Conservation (phyloP, 2,797 vertebrate species). For the Lepilemur ruficaudatus region DNA sequence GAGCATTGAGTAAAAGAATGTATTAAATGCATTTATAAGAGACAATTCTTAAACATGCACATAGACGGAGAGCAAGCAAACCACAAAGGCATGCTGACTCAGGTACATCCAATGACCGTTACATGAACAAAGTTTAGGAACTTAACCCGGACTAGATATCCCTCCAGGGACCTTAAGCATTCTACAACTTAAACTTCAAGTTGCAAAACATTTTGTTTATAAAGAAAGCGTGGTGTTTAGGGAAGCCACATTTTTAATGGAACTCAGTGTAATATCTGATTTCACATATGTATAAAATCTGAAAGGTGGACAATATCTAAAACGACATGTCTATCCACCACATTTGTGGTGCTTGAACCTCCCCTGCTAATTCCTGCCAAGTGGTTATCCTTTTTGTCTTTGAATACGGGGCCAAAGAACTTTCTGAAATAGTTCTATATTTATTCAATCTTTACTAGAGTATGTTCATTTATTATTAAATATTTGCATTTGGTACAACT, state of each 20-base stretch:
- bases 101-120: not conserved
- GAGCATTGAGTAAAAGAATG: not conserved
- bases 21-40: not conserved
- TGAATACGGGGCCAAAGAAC: not conserved
- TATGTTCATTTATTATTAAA: not conserved
- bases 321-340: not conserved
- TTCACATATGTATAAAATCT: not conserved
- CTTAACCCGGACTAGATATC: not conserved
- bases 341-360: not conserved
- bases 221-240: not conserved
- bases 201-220: not conserved
- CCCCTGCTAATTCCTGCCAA: not conserved
- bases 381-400: not conserved
- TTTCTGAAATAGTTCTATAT: not conserved
- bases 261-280: not conserved
- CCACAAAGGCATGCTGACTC: not conserved
- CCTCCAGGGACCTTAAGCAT: not conserved
- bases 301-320: not conserved
- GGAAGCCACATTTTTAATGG: not conserved
- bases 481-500: slow-evolving; percentile 26
- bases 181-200: not conserved
- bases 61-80: not conserved
- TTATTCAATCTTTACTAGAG: not conserved
- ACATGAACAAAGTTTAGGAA: not conserved
- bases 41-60: not conserved